Percentiles rank a stretch among this genome's conserved stretches.
These are phyloP conservation scores for Apeira syringaria DNA, from an alignment of 2,888 invertebrate species.

Conservation along the genomic window DNA sequence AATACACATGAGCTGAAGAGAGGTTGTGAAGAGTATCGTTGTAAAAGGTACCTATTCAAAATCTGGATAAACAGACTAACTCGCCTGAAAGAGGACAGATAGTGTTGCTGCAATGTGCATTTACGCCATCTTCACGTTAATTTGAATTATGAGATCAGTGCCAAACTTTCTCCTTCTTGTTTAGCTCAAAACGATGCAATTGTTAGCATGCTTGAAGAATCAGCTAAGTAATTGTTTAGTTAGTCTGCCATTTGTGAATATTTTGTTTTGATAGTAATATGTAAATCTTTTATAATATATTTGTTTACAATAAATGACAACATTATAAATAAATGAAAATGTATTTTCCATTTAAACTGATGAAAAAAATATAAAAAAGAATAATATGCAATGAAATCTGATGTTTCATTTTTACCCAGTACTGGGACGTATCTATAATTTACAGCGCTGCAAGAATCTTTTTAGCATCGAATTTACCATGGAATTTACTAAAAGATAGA, in stretches of 20 bases:
- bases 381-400: conserved; percentile 81
- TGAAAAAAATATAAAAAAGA: conserved; percentile 83
- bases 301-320: conserved; percentile 84
- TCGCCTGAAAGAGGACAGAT: conserved; percentile 60
- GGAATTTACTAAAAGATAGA: too few species aligned
- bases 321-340: conserved; percentile 83
- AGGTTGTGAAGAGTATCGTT: conserved; percentile 80
- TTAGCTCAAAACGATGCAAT: conserved; percentile 83
- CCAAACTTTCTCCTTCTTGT: conserved; percentile 82
- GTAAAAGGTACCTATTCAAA: conserved; percentile 82
- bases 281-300: conserved; percentile 84
- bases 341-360: conserved; percentile 84
- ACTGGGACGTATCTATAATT: too few species aligned
- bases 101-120: conserved; percentile 80
- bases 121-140: conserved; percentile 76
- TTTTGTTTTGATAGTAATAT: conserved; percentile 84
- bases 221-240: conserved; percentile 82
- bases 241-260: conserved; percentile 85
- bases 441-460: too few species aligned
- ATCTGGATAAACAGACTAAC: conserved; percentile 79
- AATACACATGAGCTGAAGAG: conserved; percentile 67
- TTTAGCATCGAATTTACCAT: too few species aligned
- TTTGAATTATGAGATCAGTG: conserved; percentile 81
- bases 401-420: conserved; percentile 60
- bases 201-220: conserved; percentile 80